A percentile compares a stretch with the other conserved stretches of the same genome.
Evolutionary conservation across 2,888 invertebrate genomes (phyloP).

Genomic region (Thyatira batis): DNA sequence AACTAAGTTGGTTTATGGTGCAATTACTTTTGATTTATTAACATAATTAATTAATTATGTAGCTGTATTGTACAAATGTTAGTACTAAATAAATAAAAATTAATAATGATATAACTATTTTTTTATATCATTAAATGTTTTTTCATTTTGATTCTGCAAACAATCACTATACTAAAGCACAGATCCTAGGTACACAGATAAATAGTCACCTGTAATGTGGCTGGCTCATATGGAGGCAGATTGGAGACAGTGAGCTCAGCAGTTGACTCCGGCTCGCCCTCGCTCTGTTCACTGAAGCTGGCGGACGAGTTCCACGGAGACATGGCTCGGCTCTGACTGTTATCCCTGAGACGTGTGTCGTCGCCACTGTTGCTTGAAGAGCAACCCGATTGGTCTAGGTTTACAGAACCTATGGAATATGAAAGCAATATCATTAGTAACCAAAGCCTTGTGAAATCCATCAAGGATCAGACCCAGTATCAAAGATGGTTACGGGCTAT

Average conservation of each 20-base stretch:
- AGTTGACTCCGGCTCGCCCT: slow-evolving; percentile 50
- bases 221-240: slow-evolving; percentile 65
- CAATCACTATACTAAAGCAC: too few species aligned
- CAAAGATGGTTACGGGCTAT: too few species aligned
- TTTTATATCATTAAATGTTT: too few species aligned
- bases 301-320: slow-evolving; percentile 77
- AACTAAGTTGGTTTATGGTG: background rate
- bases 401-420: slow-evolving; percentile 52
- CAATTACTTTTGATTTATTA: background rate
- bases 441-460: too few species aligned
- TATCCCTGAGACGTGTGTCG: slow-evolving; percentile 50
- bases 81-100: too few species aligned
- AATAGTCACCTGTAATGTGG: slow-evolving; percentile 52
- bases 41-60: too few species aligned
- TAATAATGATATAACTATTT: too few species aligned
- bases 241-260: slow-evolving; percentile 73
- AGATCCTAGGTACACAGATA: background rate
- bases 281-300: slow-evolving; percentile 71
- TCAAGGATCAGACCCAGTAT: too few species aligned
- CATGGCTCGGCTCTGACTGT: slow-evolving; percentile 54
- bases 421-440: too few species aligned
- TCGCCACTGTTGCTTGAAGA: slow-evolving; percentile 73
- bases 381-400: slow-evolving; percentile 68
- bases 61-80: too few species aligned
- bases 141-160: too few species aligned